Conservation (phyloP, 1,140 invertebrate species). For the Eueides isabella region DNA sequence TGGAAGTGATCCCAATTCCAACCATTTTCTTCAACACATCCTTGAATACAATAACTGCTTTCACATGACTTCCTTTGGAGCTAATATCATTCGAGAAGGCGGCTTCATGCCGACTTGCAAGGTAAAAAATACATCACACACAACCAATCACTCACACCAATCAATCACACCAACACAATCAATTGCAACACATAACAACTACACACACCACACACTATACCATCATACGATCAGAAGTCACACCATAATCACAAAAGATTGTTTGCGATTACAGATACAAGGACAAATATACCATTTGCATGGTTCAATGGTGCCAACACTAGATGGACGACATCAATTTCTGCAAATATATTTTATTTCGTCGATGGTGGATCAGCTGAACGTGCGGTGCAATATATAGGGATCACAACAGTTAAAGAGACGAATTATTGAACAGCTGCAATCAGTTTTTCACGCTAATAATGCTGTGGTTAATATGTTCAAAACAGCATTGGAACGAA, state of each 20-base stretch:
- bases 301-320: slow-evolving; percentile 62
- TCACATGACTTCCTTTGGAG: slow-evolving; percentile 19
- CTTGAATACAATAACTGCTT: too few species aligned
- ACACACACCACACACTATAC: slow-evolving; percentile 29
- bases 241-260: slow-evolving; percentile 43
- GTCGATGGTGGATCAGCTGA: too few species aligned
- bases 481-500: too few species aligned
- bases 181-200: too few species aligned
- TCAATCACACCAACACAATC: slow-evolving; percentile 40
- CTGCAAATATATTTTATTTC: slow-evolving; percentile 71
- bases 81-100: too few species aligned
- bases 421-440: too few species aligned
- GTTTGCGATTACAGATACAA: slow-evolving; percentile 42
- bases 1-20: slow-evolving; percentile 49
- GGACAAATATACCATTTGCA: slow-evolving; percentile 63
- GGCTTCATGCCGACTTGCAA: too few species aligned
- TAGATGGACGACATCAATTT: slow-evolving; percentile 57
- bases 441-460: too few species aligned
- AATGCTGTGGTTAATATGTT: too few species aligned
- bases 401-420: too few species aligned
- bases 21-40: slow-evolving; percentile 68
- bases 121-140: slow-evolving; percentile 50
- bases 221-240: slow-evolving; percentile 42
- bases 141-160: slow-evolving; percentile 48
- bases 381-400: too few species aligned